These are phyloP conservation scores for Myiotriccus ornatus DNA, from an alignment of 2,797 vertebrate species.

Conservation along the genomic window DNA sequence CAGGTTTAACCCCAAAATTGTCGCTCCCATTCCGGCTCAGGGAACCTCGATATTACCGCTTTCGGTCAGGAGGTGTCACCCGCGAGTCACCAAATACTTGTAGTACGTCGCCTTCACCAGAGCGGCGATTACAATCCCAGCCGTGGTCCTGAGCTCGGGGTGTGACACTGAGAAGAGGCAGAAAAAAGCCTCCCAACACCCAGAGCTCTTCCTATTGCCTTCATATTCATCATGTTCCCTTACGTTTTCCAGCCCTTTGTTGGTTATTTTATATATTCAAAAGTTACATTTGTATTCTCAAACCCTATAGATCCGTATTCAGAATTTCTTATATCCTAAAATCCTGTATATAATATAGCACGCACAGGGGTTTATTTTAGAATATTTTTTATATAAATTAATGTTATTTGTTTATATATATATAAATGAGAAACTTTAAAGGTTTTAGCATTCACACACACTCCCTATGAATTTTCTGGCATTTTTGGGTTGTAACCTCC, in stretches of 20 bases:
- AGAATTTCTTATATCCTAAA: not conserved
- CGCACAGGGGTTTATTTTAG: accelerated
- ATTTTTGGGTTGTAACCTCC: not conserved
- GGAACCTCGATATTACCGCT: not conserved
- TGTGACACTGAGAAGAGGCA: not conserved
- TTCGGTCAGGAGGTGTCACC: no score
- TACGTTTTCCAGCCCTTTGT: not conserved
- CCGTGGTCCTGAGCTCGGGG: no score
- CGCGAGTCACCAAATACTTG: no score
- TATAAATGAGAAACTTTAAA: accelerated
- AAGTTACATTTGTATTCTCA: not conserved
- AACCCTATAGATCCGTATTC: accelerated
- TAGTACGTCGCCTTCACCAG: accelerated
- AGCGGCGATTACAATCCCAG: no score
- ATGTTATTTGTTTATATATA: not conserved
- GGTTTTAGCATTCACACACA: not conserved
- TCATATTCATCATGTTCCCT: accelerated
- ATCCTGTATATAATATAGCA: accelerated
- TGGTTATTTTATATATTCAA: not conserved
- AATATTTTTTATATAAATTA: not conserved
- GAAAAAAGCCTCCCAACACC: not conserved
- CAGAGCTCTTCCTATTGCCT: not conserved
- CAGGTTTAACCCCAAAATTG: not conserved
- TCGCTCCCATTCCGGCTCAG: not conserved
- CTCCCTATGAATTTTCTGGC: not conserved